Percentiles rank a stretch among this genome's conserved stretches.
These are phyloP conservation scores for Heliconius cydno DNA, from an alignment of 2,888 invertebrate genomes.

Conservation along the genomic window DNA sequence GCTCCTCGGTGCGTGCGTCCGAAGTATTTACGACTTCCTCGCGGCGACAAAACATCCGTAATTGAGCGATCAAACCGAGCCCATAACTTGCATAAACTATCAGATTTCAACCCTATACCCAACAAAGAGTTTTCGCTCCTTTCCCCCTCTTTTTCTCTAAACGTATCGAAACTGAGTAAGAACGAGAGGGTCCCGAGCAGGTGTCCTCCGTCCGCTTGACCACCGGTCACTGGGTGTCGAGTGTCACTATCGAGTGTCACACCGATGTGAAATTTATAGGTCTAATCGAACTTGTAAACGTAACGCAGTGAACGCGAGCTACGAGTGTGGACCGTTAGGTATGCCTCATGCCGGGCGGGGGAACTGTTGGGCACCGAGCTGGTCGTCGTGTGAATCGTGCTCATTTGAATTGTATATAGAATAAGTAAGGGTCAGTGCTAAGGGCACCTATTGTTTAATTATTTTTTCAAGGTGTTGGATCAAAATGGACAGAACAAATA, in stretches of 20 bases:
- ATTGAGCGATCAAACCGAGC: slow-evolving; percentile 76
- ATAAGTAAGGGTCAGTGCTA: slow-evolving; percentile 65
- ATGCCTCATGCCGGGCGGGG: slow-evolving; percentile 25
- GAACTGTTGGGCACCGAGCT: slow-evolving; percentile 54
- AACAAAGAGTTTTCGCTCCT: slow-evolving; percentile 56
- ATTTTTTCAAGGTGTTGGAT: slow-evolving; percentile 33
- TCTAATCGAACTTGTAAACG: slow-evolving; percentile 61
- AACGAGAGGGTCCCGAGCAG: slow-evolving; percentile 58
- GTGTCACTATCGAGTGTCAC: slow-evolving; percentile 60
- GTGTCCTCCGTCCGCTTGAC: slow-evolving; percentile 66
- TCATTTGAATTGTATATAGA: slow-evolving; percentile 75
- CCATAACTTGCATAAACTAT: slow-evolving; percentile 73
- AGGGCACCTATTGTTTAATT: slow-evolving; percentile 57
- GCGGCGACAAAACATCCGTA: slow-evolving; percentile 69
- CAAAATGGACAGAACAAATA: slow-evolving; percentile 18
- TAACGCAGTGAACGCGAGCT: slow-evolving; percentile 62
- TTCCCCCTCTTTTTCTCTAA: slow-evolving; percentile 44
- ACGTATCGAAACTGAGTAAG: background rate
- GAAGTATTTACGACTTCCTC: slow-evolving; percentile 77
- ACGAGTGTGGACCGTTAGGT: slow-evolving; percentile 60
- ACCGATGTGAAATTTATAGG: slow-evolving; percentile 74
- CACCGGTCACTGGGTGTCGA: slow-evolving; percentile 74
- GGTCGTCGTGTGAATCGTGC: slow-evolving; percentile 72
- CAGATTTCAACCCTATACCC: slow-evolving; percentile 69
- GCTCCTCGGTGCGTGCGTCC: slow-evolving; percentile 43